These are phyloP conservation scores for Gulo gulo DNA, from an alignment of 2,113 vertebrate genomes.

Conservation along the genomic window DNA sequence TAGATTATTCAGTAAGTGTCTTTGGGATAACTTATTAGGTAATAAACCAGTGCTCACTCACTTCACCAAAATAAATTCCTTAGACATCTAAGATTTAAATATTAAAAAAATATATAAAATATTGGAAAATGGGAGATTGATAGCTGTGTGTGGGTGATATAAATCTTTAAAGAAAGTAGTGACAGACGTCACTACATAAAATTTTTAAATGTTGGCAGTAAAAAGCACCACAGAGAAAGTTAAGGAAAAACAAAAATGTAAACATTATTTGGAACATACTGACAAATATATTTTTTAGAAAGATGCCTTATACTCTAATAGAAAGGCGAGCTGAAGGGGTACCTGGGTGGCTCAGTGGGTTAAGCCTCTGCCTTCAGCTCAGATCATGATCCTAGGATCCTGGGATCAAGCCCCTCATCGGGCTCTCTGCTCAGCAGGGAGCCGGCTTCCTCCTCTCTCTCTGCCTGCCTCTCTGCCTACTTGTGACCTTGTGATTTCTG, in stretches of 20 bases:
- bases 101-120: not conserved
- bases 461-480: too few species aligned
- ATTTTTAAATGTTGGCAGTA: not conserved
- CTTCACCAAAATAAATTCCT: not conserved
- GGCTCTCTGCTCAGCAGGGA: too few species aligned
- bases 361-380: too few species aligned
- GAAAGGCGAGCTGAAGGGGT: not conserved
- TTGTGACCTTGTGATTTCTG: too few species aligned
- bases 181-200: not conserved
- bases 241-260: not conserved
- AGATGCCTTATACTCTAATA: not conserved
- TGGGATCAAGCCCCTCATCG: rapidly evolving
- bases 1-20: not conserved
- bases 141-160: not conserved
- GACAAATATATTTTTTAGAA: not conserved
- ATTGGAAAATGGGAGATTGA: not conserved
- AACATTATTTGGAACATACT: not conserved
- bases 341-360: too few species aligned
- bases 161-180: not conserved
- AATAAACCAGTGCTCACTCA: not conserved
- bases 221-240: not conserved
- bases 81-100: not conserved
- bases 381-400: too few species aligned
- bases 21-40: not conserved
- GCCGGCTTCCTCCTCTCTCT: too few species aligned